A percentile compares a stretch with the other conserved stretches of the same genome.
Evolutionary conservation across 2,797 vertebrate genomes (phyloP).

Genomic region (Gymnothorax javanicus): DNA sequence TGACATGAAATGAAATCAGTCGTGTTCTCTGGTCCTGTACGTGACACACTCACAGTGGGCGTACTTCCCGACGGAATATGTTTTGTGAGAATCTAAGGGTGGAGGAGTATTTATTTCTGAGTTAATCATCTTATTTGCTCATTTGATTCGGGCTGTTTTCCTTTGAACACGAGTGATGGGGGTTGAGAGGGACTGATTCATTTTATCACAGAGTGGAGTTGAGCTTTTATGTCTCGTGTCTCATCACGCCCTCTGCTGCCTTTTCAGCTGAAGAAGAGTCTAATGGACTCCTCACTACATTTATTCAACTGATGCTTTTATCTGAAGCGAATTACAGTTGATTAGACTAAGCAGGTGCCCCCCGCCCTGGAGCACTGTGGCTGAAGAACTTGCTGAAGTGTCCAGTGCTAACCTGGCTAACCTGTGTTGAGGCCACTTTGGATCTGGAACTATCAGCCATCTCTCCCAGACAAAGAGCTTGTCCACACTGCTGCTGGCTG

Average conservation of each 20-base stretch:
- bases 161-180: constrained; percentile 44
- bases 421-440: too few species aligned
- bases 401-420: too few species aligned
- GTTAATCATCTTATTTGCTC: constrained; percentile 39
- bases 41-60: neutral
- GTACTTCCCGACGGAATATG: neutral
- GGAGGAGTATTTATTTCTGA: neutral
- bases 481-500: too few species aligned
- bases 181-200: constrained; percentile 58
- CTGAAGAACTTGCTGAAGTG: too few species aligned
- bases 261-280: constrained; percentile 38
- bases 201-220: constrained; percentile 56
- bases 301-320: neutral
- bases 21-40: neutral
- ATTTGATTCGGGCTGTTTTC: constrained; percentile 36
- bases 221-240: constrained; percentile 63
- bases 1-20: neutral
- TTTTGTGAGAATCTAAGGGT: neutral
- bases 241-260: constrained; percentile 60
- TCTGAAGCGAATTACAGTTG: too few species aligned
- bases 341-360: too few species aligned
- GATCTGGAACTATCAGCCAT: too few species aligned
- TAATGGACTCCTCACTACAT: constrained; percentile 58
- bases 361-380: too few species aligned
- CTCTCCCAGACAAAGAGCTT: too few species aligned